phyloP scores from a whole-genome alignment of 2,113 vertebrate species.

The Meleagris gallopavo region DNA sequence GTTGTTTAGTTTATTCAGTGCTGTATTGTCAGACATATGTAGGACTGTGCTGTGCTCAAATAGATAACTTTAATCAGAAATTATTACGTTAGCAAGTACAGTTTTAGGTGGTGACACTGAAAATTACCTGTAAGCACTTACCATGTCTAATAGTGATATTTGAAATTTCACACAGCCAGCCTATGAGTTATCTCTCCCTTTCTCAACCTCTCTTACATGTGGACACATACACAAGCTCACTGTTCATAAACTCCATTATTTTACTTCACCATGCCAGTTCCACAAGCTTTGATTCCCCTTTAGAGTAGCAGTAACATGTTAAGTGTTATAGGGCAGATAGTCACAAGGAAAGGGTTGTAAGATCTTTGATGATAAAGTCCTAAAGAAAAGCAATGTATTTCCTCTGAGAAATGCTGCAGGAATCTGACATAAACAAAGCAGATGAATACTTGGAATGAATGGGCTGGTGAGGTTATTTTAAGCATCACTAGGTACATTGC shows the following conservation, averaged over 20 bases:
- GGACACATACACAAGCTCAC: neutral
- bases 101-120: neutral
- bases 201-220: neutral
- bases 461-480: neutral
- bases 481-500: neutral
- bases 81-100: neutral
- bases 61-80: slow-evolving; percentile 5
- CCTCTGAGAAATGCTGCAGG: neutral
- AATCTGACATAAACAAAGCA: neutral
- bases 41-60: neutral
- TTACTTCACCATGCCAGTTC: neutral
- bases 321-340: neutral
- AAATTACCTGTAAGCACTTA: neutral
- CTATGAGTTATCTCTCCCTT: neutral
- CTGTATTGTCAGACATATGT: neutral
- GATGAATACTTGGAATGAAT: neutral
- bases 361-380: neutral
- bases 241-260: neutral
- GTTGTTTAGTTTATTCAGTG: slow-evolving; percentile 23
- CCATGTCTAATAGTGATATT: neutral
- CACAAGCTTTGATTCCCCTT: neutral
- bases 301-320: neutral
- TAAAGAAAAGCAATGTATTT: neutral
- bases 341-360: neutral
- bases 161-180: neutral